A percentile compares a stretch with the other conserved stretches of the same genome.
phyloP scores from a whole-genome alignment of 2,113 vertebrate species.

The Seriola rivoliana region DNA sequence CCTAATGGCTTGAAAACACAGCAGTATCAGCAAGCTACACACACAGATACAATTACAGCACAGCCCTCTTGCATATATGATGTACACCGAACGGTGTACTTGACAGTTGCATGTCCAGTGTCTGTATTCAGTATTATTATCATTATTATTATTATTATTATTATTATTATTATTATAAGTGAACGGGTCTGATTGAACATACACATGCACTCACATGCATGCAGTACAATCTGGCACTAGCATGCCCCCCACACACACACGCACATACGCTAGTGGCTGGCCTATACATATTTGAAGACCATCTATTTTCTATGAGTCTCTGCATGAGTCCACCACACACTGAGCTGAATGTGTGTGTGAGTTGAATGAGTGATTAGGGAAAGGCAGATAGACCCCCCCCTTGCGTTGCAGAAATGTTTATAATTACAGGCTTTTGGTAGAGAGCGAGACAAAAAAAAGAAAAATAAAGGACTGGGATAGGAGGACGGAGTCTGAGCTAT shows the following conservation, averaged over 20 bases:
- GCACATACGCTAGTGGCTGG: conserved; percentile 12
- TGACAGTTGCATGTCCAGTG: conserved; percentile 2
- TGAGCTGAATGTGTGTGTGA: conserved; percentile 51
- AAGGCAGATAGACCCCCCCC: conserved; percentile 47
- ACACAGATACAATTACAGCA: conserved; percentile 16
- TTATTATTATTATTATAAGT: not conserved
- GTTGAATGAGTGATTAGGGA: conserved; percentile 59
- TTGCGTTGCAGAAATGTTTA: conserved; percentile 44
- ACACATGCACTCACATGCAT: conserved; percentile 4
- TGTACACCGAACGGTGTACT: conserved; percentile 5
- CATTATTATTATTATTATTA: not conserved
- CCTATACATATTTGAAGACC: conserved; percentile 61
- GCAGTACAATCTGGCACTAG: not conserved
- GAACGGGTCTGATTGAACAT: conserved; percentile 23
- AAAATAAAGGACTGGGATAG: conserved; percentile 34
- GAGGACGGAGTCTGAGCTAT: conserved; percentile 37
- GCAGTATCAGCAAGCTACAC: conserved; percentile 29
- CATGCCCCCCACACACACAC: not conserved
- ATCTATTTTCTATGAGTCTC: conserved; percentile 60
- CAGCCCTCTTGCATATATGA: conserved; percentile 1
- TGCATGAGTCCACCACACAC: conserved; percentile 56
- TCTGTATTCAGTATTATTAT: not conserved
- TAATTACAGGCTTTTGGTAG: conserved; percentile 70
- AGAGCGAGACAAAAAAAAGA: conserved; percentile 49
- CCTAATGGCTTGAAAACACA: conserved; percentile 62